Percentiles rank a stretch among this genome's conserved stretches.
phyloP scores from a whole-genome alignment of 2,888 invertebrate species.

The Protodeltote pygarga region DNA sequence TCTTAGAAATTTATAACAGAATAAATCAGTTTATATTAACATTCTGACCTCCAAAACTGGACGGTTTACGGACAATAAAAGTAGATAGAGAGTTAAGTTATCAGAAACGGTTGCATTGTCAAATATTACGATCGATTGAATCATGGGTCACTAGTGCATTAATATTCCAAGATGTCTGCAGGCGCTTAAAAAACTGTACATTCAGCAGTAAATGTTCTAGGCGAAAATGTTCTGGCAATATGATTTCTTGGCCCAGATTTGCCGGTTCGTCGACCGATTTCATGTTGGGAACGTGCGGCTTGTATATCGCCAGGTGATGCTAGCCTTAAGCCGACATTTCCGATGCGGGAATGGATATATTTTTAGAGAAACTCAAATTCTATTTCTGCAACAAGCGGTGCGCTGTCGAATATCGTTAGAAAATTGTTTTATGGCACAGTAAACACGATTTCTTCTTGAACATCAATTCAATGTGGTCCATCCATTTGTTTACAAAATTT shows the following conservation, averaged over 20 bases:
- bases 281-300: conserved; percentile 66
- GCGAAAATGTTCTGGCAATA: conserved; percentile 68
- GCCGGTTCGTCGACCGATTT: conserved; percentile 82
- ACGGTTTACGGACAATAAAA: too few species aligned
- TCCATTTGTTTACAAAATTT: conserved; percentile 17
- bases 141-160: conserved; percentile 19
- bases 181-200: conserved; percentile 40
- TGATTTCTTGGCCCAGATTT: conserved; percentile 80
- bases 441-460: conserved; percentile 48
- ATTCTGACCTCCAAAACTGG: too few species aligned
- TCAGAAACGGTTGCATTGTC: background rate
- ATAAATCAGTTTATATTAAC: too few species aligned
- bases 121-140: conserved; percentile 3
- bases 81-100: background rate
- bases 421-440: conserved; percentile 60
- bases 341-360: conserved; percentile 68
- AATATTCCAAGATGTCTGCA: conserved; percentile 10
- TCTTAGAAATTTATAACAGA: background rate
- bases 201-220: conserved; percentile 51
- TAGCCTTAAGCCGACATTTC: conserved; percentile 69
- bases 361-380: conserved; percentile 73
- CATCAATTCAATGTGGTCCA: conserved; percentile 25
- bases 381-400: conserved; percentile 62
- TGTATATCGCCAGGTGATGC: conserved; percentile 75
- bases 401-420: conserved; percentile 55